These are phyloP conservation scores for Erebia epiphron DNA, from an alignment of 2,888 invertebrate genomes.

Conservation along the genomic window DNA sequence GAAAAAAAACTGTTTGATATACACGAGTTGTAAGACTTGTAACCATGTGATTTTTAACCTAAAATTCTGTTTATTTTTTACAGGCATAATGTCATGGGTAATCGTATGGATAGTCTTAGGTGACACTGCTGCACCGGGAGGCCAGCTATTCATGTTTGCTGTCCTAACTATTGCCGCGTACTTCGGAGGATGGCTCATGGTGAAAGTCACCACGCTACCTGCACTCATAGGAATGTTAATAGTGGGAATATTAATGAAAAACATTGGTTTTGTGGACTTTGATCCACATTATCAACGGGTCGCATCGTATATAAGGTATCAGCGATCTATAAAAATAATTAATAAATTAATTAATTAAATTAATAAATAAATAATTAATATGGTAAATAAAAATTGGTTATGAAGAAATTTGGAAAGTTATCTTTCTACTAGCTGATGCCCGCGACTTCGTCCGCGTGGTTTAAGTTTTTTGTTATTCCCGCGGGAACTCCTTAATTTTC, in stretches of 20 bases:
- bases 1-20: too few species aligned
- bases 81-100: conserved; percentile 89
- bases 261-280: conserved; percentile 88
- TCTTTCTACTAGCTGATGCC: too few species aligned
- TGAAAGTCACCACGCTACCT: conserved; percentile 89
- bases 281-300: conserved; percentile 86
- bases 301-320: conserved; percentile 87
- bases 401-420: too few species aligned
- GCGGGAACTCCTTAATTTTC: too few species aligned
- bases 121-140: conserved; percentile 91
- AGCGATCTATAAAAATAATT: neutral
- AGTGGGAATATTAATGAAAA: conserved; percentile 88
- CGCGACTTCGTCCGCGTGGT: too few species aligned
- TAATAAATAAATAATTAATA: too few species aligned
- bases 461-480: too few species aligned
- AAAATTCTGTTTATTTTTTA: conserved; percentile 1
- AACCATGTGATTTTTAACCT: neutral
- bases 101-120: conserved; percentile 90
- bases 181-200: conserved; percentile 92
- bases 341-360: too few species aligned
- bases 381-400: too few species aligned
- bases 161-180: conserved; percentile 89
- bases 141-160: conserved; percentile 90
- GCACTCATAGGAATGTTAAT: conserved; percentile 94
- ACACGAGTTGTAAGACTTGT: too few species aligned